Conservation (phyloP, 1,140 invertebrate genomes). For the Macrobrachium rosenbergii region DNA sequence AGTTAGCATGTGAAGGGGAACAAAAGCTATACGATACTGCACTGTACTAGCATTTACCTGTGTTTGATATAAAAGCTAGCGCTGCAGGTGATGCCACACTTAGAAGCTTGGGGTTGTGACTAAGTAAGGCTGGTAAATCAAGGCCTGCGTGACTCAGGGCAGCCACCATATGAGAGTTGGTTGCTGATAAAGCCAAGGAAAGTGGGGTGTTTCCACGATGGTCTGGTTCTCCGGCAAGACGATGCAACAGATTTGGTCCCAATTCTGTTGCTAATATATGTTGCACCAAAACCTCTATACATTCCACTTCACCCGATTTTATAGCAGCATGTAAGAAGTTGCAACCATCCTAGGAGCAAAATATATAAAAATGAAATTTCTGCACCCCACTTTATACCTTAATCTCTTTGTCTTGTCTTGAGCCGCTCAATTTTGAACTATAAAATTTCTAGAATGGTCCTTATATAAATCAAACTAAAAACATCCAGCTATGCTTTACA, state of each 20-base stretch:
- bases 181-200: conserved; percentile 39
- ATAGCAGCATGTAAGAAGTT: conserved; percentile 62
- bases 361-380: neutral
- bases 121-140: conserved; percentile 42
- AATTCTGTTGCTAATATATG: conserved; percentile 38
- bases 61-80: conserved; percentile 34
- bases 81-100: conserved; percentile 42
- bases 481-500: no score
- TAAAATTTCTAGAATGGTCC: no score
- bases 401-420: no score
- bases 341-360: conserved; percentile 57
- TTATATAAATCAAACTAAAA: no score
- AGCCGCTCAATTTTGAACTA: no score
- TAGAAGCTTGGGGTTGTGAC: conserved; percentile 33
- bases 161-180: conserved; percentile 32
- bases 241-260: conserved; percentile 46
- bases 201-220: conserved; percentile 47
- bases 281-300: conserved; percentile 50
- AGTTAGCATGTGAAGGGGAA: neutral
- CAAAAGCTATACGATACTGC: conserved; percentile 5
- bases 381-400: no score
- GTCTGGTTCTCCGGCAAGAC: conserved; percentile 55
- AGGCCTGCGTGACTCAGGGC: conserved; percentile 47
- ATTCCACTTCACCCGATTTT: conserved; percentile 60
- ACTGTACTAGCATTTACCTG: conserved; percentile 15